These are phyloP conservation scores for Leptinotarsa juncta DNA, from an alignment of 2,888 invertebrate species.

Conservation along the genomic window DNA sequence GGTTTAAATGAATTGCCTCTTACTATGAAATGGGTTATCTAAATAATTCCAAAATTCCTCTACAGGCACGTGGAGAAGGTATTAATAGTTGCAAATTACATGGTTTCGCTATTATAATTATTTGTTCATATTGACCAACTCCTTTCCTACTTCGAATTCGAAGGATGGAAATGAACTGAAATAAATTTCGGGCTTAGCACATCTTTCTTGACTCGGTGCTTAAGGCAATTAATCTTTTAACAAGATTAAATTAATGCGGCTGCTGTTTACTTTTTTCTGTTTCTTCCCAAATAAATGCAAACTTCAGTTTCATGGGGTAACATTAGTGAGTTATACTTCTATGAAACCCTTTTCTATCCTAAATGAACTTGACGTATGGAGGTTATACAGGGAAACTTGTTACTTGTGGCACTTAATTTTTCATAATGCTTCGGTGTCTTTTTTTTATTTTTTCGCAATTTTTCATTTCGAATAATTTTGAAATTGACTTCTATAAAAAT, in stretches of 20 bases:
- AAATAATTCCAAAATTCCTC: constrained; percentile 3
- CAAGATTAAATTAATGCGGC: constrained; percentile 48
- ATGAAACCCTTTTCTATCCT: constrained; percentile 31
- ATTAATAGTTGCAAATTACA: constrained; percentile 50
- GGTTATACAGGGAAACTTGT: constrained; percentile 14
- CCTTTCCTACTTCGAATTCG: constrained; percentile 49
- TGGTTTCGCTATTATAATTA: constrained; percentile 49
- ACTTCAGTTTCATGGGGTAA: constrained; percentile 42
- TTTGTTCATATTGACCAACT: constrained; percentile 41
- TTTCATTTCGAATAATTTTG: not conserved
- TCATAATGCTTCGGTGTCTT: not conserved
- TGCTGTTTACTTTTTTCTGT: constrained; percentile 36
- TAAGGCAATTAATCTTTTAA: constrained; percentile 52
- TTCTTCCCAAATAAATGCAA: constrained; percentile 37
- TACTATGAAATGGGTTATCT: too few relatives aligned
- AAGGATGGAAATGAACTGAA: constrained; percentile 54
- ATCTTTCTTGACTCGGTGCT: constrained; percentile 51
- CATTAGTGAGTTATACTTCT: constrained; percentile 40
- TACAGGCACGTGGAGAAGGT: constrained; percentile 45
- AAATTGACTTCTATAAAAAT: not conserved
- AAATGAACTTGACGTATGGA: constrained; percentile 33
- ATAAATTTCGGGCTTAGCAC: constrained; percentile 53
- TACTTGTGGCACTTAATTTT: constrained; percentile 31
- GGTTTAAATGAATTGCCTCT: too few relatives aligned
- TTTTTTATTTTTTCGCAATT: not conserved